Evolutionary conservation across 2,797 vertebrate genomes (phyloP).

Genomic region (Hoplostethus atlanticus): DNA sequence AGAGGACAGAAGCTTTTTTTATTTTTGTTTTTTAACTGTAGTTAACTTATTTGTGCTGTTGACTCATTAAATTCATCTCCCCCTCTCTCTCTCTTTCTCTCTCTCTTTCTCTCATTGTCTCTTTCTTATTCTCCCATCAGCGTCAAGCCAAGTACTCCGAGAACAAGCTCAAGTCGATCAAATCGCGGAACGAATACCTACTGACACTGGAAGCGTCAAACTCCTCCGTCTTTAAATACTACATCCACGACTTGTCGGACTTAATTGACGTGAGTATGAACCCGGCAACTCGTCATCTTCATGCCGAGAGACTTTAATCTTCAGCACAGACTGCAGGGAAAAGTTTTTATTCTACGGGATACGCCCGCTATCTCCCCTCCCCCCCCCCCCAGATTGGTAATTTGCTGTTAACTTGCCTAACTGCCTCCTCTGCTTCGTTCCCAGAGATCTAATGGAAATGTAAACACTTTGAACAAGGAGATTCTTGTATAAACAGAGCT

Average conservation of each 20-base stretch:
- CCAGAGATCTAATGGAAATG: constrained; percentile 10
- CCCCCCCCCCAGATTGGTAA: not conserved
- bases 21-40: constrained; percentile 44
- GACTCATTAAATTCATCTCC: constrained; percentile 56
- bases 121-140: constrained; percentile 79
- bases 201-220: constrained; percentile 98
- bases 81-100: constrained; percentile 17
- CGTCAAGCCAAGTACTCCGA: constrained; percentile 99
- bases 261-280: constrained; percentile 96
- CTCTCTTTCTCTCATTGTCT: constrained; percentile 40
- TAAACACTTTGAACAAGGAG: not conserved
- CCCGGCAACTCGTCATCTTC: constrained; percentile 2
- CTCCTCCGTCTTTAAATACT: constrained; percentile 98
- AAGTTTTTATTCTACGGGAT: constrained; percentile 18
- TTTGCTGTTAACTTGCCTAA: constrained; percentile 5
- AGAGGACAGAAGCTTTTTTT: constrained; percentile 35
- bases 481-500: not conserved
- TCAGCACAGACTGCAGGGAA: not conserved
- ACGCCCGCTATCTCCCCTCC: not conserved
- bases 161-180: constrained; percentile 99
- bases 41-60: constrained; percentile 36
- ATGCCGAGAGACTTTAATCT: constrained; percentile 30
- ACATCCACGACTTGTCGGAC: constrained; percentile 98
- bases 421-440: not conserved
- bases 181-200: constrained; percentile 97